Evolutionary conservation across 2,797 vertebrate genomes (phyloP).

Genomic region (Peromyscus aztecus): DNA sequence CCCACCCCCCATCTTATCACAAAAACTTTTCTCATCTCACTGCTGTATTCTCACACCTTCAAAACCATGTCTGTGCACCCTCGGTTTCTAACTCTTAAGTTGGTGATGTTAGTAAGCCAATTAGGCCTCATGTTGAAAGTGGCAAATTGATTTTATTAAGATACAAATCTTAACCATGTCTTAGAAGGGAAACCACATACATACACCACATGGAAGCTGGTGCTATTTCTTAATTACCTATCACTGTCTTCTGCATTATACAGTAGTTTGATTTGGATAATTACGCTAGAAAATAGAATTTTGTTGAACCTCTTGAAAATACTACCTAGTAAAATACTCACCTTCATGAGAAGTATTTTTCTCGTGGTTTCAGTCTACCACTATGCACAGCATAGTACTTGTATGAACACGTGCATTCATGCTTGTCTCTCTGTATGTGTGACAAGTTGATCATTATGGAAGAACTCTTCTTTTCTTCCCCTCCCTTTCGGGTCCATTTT

Average conservation of each 20-base stretch:
- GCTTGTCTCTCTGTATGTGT: not conserved
- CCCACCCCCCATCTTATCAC: not conserved
- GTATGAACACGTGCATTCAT: not conserved
- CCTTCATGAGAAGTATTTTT: not conserved
- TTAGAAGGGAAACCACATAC: not conserved
- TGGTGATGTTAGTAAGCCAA: not conserved
- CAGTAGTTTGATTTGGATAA: not conserved
- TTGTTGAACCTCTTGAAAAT: not conserved
- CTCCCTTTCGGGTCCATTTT: not conserved
- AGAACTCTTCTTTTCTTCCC: not conserved
- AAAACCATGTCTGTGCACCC: not conserved
- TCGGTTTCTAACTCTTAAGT: not conserved
- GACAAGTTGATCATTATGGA: not conserved
- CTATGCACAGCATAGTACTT: not conserved
- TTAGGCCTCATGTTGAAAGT: not conserved
- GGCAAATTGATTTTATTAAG: slow-evolving; percentile 51
- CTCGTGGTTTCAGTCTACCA: not conserved
- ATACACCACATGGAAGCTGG: not conserved
- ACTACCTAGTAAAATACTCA: slow-evolving; percentile 26
- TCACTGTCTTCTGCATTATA: not conserved
- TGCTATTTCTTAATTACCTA: slow-evolving; percentile 35
- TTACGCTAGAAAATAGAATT: slow-evolving; percentile 27
- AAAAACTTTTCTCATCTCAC: not conserved
- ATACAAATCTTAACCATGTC: not conserved
- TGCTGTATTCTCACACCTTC: not conserved